These are phyloP conservation scores for Pseudomyrmex sp. DNA, from an alignment of 1,140 invertebrate species.

Conservation along the genomic window DNA sequence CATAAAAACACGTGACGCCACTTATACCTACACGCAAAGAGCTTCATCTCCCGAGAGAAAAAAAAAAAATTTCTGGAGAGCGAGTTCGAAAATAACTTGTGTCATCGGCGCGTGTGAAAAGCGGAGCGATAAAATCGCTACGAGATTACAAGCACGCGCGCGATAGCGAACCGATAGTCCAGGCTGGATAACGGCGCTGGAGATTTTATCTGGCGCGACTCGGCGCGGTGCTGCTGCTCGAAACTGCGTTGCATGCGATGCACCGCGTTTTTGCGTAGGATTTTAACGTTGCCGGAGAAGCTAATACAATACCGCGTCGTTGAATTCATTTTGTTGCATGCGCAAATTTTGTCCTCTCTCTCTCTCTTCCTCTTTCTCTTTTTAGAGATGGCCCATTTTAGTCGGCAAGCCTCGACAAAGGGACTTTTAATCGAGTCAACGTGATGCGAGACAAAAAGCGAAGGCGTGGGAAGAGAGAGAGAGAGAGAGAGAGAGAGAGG, in stretches of 20 bases:
- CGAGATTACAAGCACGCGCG: not conserved
- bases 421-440: conserved; percentile 67
- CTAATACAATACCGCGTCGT: conserved; percentile 30
- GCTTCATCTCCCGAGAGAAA: too few relatives aligned
- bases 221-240: not conserved
- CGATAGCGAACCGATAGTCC: not conserved
- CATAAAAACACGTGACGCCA: too few relatives aligned
- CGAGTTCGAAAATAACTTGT: too few relatives aligned
- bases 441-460: conserved; percentile 48
- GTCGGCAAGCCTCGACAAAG: conserved; percentile 43
- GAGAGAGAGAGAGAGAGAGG: not conserved
- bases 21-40: too few relatives aligned
- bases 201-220: conserved; percentile 8
- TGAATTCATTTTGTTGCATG: conserved; percentile 45
- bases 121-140: not conserved
- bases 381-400: conserved; percentile 48
- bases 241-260: not conserved
- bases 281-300: conserved; percentile 42
- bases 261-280: not conserved
- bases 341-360: not conserved
- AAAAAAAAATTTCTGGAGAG: not conserved
- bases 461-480: not conserved
- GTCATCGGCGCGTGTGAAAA: not conserved
- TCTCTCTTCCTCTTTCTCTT: not conserved
- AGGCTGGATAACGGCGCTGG: too few relatives aligned